Evolutionary conservation across 2,888 invertebrate species (phyloP), one percentile per base, ranked within the genome.

Genomic region (Harpalus rubripes): DNA sequence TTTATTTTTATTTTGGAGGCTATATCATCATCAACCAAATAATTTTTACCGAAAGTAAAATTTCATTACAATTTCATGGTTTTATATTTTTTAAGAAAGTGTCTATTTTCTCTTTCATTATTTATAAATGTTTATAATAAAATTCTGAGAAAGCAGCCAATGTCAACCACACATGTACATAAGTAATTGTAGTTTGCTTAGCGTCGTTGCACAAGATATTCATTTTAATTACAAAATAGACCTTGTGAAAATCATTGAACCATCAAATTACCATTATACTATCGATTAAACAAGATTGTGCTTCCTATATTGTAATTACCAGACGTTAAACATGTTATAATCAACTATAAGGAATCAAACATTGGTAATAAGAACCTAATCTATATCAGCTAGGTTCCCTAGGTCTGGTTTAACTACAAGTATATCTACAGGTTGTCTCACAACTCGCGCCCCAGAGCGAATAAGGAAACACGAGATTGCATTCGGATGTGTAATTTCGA

Each of bases 221-320:
- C 32, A 78, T 78, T 22, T 58, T 78, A 78, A 78, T 78, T 78
- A 78, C 78, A 26, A 12, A 26, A 32, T 18, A 78, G 58, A 78
- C 78, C 78, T 78, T 78, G 78, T 58, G 56, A 44, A 65, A 81
- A 81, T 63, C 63, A 81, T 81, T 81, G 81, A 65, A 81, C 81
- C 81, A 81, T 81, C 81, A 65, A 81, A 81, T 22, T 56, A 58
- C 32, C 22, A 78, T 78, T 78, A 56, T 39, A 7, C 15, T 39
- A n/a, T 39, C 32, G 26, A 10, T 26, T 32, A 41, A 32, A 68
- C 32, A 15, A n/a, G 26, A 32, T 63, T 26, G 63, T 22, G 26
- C 26, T 63, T 63, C 63, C 63, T 63, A 52, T 52, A 52, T 52
- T 52, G 10, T 1, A 52, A 52, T 52, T 12, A 52, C 7, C 44